Conservation (phyloP, 2,888 invertebrate genomes). For the Apocheima hispidaria region DNA sequence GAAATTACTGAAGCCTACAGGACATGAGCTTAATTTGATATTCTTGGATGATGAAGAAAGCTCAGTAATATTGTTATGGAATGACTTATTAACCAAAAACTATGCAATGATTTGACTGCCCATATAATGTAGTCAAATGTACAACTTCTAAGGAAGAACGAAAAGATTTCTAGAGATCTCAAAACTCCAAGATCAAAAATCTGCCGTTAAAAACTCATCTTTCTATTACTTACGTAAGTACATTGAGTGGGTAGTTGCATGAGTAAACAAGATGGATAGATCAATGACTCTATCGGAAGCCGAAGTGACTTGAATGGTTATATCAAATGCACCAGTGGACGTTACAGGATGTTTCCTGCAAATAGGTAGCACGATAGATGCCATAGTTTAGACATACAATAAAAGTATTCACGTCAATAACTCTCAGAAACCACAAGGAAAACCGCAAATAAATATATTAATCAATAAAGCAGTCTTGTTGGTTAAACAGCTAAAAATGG, state of each 20-base stretch:
- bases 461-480: neutral
- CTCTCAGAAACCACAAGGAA: conserved; percentile 1
- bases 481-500: neutral
- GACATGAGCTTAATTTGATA: neutral
- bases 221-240: neutral
- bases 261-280: conserved; percentile 11
- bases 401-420: neutral
- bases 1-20: neutral
- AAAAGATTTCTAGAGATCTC: too few species aligned
- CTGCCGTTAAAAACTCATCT: too few species aligned
- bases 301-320: conserved; percentile 2
- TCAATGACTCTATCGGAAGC: conserved; percentile 5
- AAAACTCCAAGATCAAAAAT: too few species aligned
- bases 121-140: too few species aligned
- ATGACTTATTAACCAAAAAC: neutral
- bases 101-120: neutral
- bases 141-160: too few species aligned
- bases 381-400: neutral
- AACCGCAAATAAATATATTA: neutral
- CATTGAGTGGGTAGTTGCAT: neutral
- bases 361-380: neutral
- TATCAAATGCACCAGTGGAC: conserved; percentile 5
- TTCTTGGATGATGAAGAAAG: neutral
- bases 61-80: neutral
- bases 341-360: neutral